Evolutionary conservation across 2,797 vertebrate species (phyloP).

Genomic region (Neosilurus mollespiculum): DNA sequence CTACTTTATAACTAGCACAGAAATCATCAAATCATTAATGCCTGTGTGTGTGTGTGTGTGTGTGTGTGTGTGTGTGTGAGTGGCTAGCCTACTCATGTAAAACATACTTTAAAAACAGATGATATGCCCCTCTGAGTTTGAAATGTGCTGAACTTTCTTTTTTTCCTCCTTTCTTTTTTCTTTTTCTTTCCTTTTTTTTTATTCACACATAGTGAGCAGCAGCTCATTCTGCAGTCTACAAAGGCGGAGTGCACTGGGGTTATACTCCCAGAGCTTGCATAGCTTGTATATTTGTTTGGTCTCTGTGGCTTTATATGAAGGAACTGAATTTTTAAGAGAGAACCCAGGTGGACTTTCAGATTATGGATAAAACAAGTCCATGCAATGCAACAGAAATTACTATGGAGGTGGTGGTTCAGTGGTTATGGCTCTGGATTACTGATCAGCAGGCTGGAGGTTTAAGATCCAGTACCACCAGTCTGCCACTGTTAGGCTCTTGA

Average conservation of each 20-base stretch:
- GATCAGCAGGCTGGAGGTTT: too few relatives aligned
- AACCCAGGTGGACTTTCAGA: not conserved
- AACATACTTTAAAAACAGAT: slow-evolving; percentile 16
- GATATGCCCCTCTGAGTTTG: slow-evolving; percentile 37
- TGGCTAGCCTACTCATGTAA: slow-evolving; percentile 15
- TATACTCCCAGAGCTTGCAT: slow-evolving; percentile 36
- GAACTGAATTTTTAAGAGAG: slow-evolving; percentile 26
- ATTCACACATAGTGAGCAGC: slow-evolving; percentile 21
- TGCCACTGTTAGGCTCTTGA: too few relatives aligned
- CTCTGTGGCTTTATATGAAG: slow-evolving; percentile 30
- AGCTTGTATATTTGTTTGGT: slow-evolving; percentile 42
- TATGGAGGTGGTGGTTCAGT: too few relatives aligned
- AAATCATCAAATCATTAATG: not conserved
- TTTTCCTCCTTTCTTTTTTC: not conserved
- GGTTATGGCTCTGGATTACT: too few relatives aligned
- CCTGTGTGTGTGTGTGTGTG: not conserved
- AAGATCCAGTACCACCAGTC: too few relatives aligned
- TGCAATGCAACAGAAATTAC: not conserved
- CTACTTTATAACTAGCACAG: slow-evolving; percentile 2
- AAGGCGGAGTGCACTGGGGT: slow-evolving; percentile 16
- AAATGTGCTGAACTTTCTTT: slow-evolving; percentile 47
- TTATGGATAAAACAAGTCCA: not conserved
- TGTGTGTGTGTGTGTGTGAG: slow-evolving; percentile 1
- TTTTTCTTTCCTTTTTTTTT: not conserved
- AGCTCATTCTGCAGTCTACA: slow-evolving; percentile 43